These are phyloP conservation scores for Chrysemys picta DNA, from an alignment of 2,113 vertebrate genomes.

Conservation along the genomic window DNA sequence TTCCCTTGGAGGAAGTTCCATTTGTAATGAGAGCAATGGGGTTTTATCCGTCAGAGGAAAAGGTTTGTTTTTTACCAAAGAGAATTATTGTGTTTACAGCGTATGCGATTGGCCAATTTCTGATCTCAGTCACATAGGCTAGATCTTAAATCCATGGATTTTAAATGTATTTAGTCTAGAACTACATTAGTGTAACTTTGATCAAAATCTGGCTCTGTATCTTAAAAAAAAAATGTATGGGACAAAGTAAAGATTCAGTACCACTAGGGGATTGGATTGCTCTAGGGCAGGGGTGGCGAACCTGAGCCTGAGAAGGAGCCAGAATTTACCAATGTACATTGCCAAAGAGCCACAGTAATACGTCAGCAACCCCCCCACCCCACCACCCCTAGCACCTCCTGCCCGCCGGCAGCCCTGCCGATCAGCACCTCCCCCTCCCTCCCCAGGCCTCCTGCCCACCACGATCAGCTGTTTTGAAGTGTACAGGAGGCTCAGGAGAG, in stretches of 20 bases:
- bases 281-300: not conserved
- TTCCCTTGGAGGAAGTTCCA: slow-evolving; percentile 87
- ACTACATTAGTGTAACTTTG: not conserved
- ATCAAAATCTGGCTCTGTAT: not conserved
- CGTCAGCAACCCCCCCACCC: no score
- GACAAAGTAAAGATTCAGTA: not conserved
- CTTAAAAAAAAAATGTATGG: not conserved
- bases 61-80: slow-evolving; percentile 79
- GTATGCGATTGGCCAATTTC: not conserved
- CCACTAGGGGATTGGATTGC: not conserved
- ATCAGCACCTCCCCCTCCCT: no score
- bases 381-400: no score
- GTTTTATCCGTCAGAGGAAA: slow-evolving; percentile 90
- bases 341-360: no score
- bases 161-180: not conserved
- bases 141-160: not conserved
- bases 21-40: slow-evolving; percentile 91
- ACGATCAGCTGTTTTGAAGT: no score
- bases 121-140: not conserved
- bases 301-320: no score
- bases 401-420: no score
- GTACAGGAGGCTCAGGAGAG: no score
- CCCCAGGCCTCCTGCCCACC: no score
- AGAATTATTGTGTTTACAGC: not conserved
- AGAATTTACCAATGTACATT: no score